phyloP scores from a whole-genome alignment of 2,797 vertebrate species.

The Artibeus jamaicensis region DNA sequence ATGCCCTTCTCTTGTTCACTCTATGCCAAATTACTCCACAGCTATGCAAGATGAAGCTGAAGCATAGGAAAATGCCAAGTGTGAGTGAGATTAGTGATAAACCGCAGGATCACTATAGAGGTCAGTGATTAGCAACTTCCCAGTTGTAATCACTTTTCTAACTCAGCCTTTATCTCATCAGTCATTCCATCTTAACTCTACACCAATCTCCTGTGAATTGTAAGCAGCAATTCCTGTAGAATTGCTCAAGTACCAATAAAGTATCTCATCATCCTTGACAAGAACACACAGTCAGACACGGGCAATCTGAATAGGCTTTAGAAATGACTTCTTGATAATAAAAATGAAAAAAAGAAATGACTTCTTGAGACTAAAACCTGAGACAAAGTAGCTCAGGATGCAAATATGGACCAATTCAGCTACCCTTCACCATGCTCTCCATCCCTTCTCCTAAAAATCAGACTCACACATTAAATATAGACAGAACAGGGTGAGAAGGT shows the following conservation, averaged over 20 bases:
- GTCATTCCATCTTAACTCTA: constrained; percentile 71
- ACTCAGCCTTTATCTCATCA: constrained; percentile 79
- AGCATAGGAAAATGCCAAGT: constrained; percentile 80
- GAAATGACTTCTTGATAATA: background rate
- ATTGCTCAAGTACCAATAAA: constrained; percentile 24
- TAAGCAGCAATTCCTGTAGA: constrained; percentile 61
- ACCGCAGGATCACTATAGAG: constrained; percentile 83
- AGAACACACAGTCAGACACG: constrained; percentile 55
- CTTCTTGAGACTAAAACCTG: background rate
- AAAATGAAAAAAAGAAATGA: background rate
- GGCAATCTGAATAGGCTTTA: background rate
- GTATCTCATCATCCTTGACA: constrained; percentile 36
- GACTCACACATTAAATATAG: constrained; percentile 33
- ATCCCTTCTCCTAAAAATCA: background rate
- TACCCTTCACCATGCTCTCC: background rate
- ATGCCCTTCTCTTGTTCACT: constrained; percentile 78
- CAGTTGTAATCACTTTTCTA: constrained; percentile 77
- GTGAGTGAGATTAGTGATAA: constrained; percentile 83
- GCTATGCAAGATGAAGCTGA: constrained; percentile 80
- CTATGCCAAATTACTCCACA: constrained; percentile 83
- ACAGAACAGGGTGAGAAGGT: background rate
- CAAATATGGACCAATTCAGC: background rate
- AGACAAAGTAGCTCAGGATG: background rate
- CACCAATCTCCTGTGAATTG: constrained; percentile 61
- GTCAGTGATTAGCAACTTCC: constrained; percentile 84